Evolutionary conservation across 2,888 invertebrate species (phyloP).

Genomic region (Marasmarcha lunaedactyla): DNA sequence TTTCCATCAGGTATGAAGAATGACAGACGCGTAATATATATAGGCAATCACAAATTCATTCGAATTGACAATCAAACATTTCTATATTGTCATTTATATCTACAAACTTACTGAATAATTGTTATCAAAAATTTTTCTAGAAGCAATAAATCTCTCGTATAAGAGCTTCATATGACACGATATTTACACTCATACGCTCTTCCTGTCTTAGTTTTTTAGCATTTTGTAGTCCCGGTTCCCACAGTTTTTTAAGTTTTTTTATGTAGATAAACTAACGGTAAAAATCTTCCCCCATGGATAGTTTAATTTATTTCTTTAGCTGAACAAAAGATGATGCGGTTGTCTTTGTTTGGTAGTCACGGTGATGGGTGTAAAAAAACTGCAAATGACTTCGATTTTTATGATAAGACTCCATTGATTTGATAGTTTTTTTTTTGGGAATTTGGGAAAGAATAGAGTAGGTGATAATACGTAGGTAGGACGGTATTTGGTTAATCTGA

Average conservation of each 20-base stretch:
- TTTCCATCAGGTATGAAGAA: too few species aligned
- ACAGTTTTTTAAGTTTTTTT: slow-evolving; percentile 55
- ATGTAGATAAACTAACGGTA: slow-evolving; percentile 64
- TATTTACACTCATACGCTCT: slow-evolving; percentile 56
- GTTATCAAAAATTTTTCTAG: too few species aligned
- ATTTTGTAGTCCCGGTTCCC: slow-evolving; percentile 34
- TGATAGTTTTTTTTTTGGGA: slow-evolving; percentile 17
- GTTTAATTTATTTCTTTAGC: slow-evolving; percentile 63
- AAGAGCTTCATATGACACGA: slow-evolving; percentile 46
- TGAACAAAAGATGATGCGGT: slow-evolving; percentile 56
- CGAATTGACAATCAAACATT: too few species aligned
- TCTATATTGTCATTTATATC: too few species aligned
- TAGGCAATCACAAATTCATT: too few species aligned
- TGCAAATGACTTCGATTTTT: slow-evolving; percentile 29
- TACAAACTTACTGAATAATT: too few species aligned
- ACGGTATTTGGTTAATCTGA: too few species aligned
- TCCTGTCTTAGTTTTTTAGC: slow-evolving; percentile 56
- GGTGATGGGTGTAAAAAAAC: slow-evolving; percentile 19
- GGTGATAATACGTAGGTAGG: too few species aligned
- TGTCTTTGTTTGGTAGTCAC: slow-evolving; percentile 44
- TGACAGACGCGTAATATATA: too few species aligned
- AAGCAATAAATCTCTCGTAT: slow-evolving; percentile 43
- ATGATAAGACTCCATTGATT: slow-evolving; percentile 7
- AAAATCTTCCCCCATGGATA: slow-evolving; percentile 60
- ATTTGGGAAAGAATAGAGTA: too few species aligned